These are phyloP conservation scores for Bos javanicus DNA, from an alignment of 2,113 vertebrate genomes.

Conservation along the genomic window DNA sequence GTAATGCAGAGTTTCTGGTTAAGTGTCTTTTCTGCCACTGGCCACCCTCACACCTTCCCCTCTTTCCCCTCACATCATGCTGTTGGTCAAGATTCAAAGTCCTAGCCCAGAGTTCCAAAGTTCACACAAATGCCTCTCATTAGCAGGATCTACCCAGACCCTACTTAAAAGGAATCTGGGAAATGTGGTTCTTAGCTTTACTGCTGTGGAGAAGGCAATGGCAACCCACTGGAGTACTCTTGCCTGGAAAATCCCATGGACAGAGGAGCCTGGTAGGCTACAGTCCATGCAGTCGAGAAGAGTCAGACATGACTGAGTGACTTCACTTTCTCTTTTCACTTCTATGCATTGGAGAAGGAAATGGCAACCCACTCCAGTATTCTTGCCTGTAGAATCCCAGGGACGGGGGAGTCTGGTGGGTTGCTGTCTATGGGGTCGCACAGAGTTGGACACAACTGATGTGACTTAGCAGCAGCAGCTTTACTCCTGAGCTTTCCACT, in stretches of 20 bases:
- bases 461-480: background rate
- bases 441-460: background rate
- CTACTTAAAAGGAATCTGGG: background rate
- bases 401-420: background rate
- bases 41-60: background rate
- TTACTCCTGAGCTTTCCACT: background rate
- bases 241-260: background rate
- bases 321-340: background rate
- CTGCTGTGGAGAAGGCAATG: background rate
- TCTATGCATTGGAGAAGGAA: background rate
- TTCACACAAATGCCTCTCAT: background rate
- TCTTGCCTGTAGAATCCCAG: background rate
- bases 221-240: background rate
- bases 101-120: background rate
- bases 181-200: background rate
- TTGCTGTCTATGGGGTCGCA: fast-evolving
- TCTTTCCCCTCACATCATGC: background rate
- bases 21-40: background rate
- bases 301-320: background rate
- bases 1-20: background rate
- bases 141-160: background rate
- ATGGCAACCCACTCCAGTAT: background rate
- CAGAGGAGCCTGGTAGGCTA: background rate
- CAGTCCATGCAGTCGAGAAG: fast-evolving
- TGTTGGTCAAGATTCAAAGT: background rate